A percentile compares a stretch with the other conserved stretches of the same genome.
These are phyloP conservation scores for Isaurus tuberculatus DNA, from an alignment of 92 coral and sea anemone species.

Conservation along the genomic window DNA sequence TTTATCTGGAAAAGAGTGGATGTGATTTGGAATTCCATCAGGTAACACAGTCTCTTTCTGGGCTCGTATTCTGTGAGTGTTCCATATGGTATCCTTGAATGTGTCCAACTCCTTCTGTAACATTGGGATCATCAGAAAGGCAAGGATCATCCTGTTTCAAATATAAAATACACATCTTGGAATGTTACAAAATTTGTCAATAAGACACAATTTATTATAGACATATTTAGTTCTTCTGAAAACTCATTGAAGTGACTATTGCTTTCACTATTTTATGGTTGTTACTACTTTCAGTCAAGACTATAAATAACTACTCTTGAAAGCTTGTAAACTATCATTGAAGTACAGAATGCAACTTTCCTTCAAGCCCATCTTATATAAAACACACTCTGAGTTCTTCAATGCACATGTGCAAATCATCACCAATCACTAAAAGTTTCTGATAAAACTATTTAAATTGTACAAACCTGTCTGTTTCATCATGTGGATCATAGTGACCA, in stretches of 20 bases:
- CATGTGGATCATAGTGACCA: conserved; percentile 42
- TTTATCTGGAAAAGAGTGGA: conserved; percentile 48
- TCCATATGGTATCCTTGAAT: conserved; percentile 50
- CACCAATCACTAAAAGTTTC: conserved; percentile 18
- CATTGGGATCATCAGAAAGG: conserved; percentile 25
- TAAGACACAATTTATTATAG: conserved; percentile 11
- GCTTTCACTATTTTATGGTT: conserved; percentile 10
- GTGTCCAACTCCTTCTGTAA: conserved; percentile 42
- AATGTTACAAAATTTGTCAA: conserved; percentile 4
- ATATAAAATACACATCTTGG: conserved; percentile 19
- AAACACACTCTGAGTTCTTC: conserved; percentile 24
- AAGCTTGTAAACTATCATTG: conserved; percentile 14
- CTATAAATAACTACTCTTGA: conserved; percentile 1
- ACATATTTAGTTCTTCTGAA: conserved; percentile 12
- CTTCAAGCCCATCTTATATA: conserved; percentile 25
- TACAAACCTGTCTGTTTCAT: conserved; percentile 53
- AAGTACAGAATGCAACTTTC: conserved; percentile 26
- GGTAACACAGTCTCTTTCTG: conserved; percentile 54
- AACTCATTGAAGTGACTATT: conserved; percentile 5
- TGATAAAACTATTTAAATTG: conserved; percentile 14
- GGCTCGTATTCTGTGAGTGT: conserved; percentile 47
- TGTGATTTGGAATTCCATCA: conserved; percentile 51
- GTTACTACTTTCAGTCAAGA: conserved; percentile 2
- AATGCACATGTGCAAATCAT: conserved; percentile 30
- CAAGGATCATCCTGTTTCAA: conserved; percentile 25